A percentile compares a stretch with the other conserved stretches of the same genome.
phyloP scores from a whole-genome alignment of 2,797 vertebrate genomes.

The Florisuga fusca region DNA sequence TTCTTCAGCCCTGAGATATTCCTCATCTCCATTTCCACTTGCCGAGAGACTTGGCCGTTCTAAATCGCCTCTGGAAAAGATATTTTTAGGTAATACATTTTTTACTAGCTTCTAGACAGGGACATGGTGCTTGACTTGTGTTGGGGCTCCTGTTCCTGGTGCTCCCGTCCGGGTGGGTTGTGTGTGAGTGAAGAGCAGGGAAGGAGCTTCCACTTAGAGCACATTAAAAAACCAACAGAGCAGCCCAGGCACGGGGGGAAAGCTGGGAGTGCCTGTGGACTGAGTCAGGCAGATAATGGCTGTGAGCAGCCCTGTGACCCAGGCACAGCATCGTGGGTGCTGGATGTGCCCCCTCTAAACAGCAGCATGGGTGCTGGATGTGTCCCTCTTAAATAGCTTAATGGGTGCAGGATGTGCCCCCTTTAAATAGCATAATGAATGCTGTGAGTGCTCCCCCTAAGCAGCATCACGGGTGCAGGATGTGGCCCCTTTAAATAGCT shows the following conservation, averaged over 20 bases:
- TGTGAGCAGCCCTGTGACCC: background rate
- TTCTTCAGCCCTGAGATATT: slow-evolving; percentile 18
- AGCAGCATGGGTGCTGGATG: background rate
- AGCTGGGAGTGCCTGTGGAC: background rate
- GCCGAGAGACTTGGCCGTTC: background rate
- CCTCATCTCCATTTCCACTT: slow-evolving; percentile 32
- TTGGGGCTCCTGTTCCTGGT: background rate
- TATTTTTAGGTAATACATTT: slow-evolving; percentile 27
- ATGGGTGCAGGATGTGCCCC: background rate
- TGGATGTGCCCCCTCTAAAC: too few species aligned
- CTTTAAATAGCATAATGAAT: too few species aligned
- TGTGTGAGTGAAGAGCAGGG: background rate
- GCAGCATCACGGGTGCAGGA: too few species aligned
- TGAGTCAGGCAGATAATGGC: background rate
- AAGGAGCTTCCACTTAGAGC: background rate
- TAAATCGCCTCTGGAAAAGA: slow-evolving; percentile 2
- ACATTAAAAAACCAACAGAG: background rate
- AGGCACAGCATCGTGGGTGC: too few species aligned
- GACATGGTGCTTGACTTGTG: background rate
- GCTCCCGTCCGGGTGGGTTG: background rate
- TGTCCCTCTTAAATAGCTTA: too few species aligned
- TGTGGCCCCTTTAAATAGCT: accelerated
- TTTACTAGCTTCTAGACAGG: background rate
- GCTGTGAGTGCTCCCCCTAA: background rate
- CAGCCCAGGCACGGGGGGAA: background rate